A percentile compares a stretch with the other conserved stretches of the same genome.
These are phyloP conservation scores for Mormyrus hasselquistii DNA, from an alignment of 2,797 vertebrate species.

Conservation along the genomic window DNA sequence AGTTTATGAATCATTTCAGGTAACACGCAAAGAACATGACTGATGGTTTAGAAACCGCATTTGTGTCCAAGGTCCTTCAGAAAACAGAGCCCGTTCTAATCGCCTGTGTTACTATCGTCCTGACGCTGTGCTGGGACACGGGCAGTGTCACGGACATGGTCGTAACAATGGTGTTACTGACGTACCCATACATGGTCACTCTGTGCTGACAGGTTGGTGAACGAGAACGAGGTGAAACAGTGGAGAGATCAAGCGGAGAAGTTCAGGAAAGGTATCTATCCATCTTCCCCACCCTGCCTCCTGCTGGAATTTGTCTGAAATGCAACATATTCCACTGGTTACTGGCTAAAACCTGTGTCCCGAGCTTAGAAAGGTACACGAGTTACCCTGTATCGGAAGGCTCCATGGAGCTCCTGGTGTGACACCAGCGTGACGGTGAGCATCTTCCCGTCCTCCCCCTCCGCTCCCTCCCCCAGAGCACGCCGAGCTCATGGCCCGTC, in stretches of 20 bases:
- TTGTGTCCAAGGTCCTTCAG: not conserved
- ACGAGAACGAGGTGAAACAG: slow-evolving; percentile 94
- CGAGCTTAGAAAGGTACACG: not conserved
- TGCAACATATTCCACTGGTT: not conserved
- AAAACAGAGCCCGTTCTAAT: not conserved
- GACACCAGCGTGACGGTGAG: not conserved
- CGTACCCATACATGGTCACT: not conserved
- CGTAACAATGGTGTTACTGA: not conserved
- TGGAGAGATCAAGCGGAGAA: slow-evolving; percentile 95
- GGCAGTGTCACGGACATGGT: not conserved
- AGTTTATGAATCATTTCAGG: slow-evolving; percentile 46
- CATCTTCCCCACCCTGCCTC: slow-evolving; percentile 3
- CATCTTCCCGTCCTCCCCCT: not conserved
- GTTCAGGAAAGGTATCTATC: slow-evolving; percentile 83
- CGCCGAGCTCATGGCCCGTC: slow-evolving; percentile 72
- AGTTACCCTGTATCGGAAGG: not conserved
- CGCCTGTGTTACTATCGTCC: not conserved
- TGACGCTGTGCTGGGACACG: not conserved
- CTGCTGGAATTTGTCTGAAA: slow-evolving; percentile 27
- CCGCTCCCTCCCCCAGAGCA: slow-evolving; percentile 61
- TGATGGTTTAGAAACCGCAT: not conserved
- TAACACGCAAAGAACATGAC: slow-evolving; percentile 12
- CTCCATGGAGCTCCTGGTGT: not conserved
- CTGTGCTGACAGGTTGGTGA: slow-evolving; percentile 76
- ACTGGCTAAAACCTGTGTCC: not conserved